Evolutionary conservation across 92 coral and sea anemone species (phyloP), one percentile per base, ranked within the genome.

Genomic region (Montipora capitata): DNA sequence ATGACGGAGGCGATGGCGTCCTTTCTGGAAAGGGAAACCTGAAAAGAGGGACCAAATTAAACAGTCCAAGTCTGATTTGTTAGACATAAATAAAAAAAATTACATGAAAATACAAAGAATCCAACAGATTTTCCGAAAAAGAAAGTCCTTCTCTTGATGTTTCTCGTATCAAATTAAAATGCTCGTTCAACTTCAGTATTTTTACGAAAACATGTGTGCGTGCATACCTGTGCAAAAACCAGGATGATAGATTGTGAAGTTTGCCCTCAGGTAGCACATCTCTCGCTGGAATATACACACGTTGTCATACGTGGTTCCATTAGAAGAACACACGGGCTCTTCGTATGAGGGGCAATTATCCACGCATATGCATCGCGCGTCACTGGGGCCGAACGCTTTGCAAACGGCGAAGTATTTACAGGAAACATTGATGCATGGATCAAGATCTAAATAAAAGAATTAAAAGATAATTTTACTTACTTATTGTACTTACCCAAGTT

Each of bases 251-350:
- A 81, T 4, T 41, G 92, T 87, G 43, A 79, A 80, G 20, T 91
- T 91, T 3, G 88, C 94, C 41, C 54, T 59, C 40, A 87, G 41
- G 27, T 71, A 92, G 45, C 94, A 91, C 88, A 91, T 91, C 66
- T 91, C 94, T 51, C 85, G 74, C 40, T 87, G 88, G 76, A 91
- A 87, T 70, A 76, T 65, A 17, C 94, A 91, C 72, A 68, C 77
- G 88, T 87, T 91, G 71, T 87, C 94, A 69, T 86, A 91, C 0
- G 92, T 91, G 41, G 91, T 76, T 66, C 94, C 94, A 66, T 91
- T 91, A 9, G 94, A 91, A 43, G 94, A 86, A 65, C 94, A 91
- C 7, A 91, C 89, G 10, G 91, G 94, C 52, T 91, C 94, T 15
- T 91, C 94, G 68, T 68, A 91, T 2, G 94, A 91, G 14, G 94